Evolutionary conservation across 2,797 vertebrate genomes (phyloP).

Genomic region (Tapera naevia): DNA sequence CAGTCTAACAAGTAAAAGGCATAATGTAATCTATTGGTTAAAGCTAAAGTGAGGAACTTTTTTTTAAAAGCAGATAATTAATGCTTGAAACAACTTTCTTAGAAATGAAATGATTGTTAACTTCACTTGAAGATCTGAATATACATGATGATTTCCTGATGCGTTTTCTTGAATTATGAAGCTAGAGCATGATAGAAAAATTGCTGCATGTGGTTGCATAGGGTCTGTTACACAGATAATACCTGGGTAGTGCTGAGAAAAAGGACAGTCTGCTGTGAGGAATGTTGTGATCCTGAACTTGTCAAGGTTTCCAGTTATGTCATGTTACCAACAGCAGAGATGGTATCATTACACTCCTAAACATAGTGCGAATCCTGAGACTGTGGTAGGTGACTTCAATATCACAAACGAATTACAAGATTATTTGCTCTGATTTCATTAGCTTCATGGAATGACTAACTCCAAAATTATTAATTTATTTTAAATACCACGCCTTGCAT

Average conservation of each 20-base stretch:
- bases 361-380: not conserved
- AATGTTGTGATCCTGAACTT: not conserved
- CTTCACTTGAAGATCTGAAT: not conserved
- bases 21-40: not conserved
- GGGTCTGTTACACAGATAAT: not conserved
- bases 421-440: not conserved
- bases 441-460: not conserved
- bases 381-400: not conserved
- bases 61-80: not conserved
- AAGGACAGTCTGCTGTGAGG: rapidly evolving
- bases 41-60: not conserved
- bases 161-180: not conserved
- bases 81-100: not conserved
- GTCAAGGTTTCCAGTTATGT: not conserved
- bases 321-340: not conserved
- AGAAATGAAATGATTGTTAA: not conserved
- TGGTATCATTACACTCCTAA: not conserved
- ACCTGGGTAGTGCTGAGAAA: not conserved
- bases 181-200: not conserved
- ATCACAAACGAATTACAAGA: not conserved
- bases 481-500: not conserved
- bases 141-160: not conserved
- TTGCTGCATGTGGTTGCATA: not conserved
- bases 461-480: not conserved
- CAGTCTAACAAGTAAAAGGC: not conserved